phyloP scores from a whole-genome alignment of 2,797 vertebrate species.

The Poeciliopsis infans region DNA sequence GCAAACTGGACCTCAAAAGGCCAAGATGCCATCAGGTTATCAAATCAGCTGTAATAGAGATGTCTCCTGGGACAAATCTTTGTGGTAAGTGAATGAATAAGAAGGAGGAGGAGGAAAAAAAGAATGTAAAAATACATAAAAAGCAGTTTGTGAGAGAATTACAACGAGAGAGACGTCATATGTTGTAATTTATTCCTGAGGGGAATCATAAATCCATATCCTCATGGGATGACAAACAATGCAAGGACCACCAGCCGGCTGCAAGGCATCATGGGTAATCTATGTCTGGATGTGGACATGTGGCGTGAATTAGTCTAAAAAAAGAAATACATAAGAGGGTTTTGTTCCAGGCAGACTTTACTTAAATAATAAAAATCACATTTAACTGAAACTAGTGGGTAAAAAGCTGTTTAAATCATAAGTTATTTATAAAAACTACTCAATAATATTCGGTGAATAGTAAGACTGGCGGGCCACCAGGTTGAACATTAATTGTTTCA shows the following conservation, averaged over 20 bases:
- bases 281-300: not conserved
- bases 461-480: too few relatives aligned
- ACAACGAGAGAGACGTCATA: slow-evolving; percentile 2
- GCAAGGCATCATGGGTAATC: slow-evolving; percentile 37
- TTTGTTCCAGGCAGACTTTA: not conserved
- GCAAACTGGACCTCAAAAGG: not conserved
- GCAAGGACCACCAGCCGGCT: slow-evolving; percentile 4
- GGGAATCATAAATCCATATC: slow-evolving; percentile 19
- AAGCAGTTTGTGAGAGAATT: not conserved
- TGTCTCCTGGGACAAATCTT: not conserved
- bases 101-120: not conserved
- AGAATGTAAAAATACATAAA: not conserved
- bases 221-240: slow-evolving; percentile 3
- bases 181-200: slow-evolving; percentile 16
- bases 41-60: not conserved
- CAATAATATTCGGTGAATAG: not conserved
- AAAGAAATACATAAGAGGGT: not conserved
- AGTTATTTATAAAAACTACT: not conserved
- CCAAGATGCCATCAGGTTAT: not conserved
- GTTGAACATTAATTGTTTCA: too few relatives aligned
- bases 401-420: not conserved
- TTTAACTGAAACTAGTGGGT: not conserved
- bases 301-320: not conserved
- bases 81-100: not conserved
- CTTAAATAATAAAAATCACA: not conserved